Base-by-base conservation (phyloP, 1,140 invertebrate species). In the Grapholita molesta region DNA sequence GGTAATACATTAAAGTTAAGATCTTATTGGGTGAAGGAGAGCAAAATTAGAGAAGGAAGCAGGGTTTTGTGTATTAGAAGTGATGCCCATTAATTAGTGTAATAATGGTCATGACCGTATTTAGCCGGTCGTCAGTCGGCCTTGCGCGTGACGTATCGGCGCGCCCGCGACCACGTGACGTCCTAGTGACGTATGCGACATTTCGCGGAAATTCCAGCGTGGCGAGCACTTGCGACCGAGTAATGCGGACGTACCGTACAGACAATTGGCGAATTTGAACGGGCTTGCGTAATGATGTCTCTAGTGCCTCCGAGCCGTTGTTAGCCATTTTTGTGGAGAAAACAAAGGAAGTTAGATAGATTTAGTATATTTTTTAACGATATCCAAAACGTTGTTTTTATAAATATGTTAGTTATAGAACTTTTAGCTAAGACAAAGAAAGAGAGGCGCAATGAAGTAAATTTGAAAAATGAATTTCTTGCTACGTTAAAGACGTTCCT, bases 171-270 rank as follows among this genome's bases (percentile, higher is more conserved):
- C 35, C 25, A 48, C 38, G 28, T 33, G 35, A 52, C 67, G 38
- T 8, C 42, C n/a, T 28, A n/a, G 67, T 89, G 87, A 89, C 85
- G 87, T 83, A 75, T 73, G 68, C 68, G 68, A 81, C 86, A 88
- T 91, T 91, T 91, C 87, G 87, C 89, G 87, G 86, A 89, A 91
- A 89, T 88, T 89, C 87, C 86, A 73, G 55, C 67, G 80, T 80
- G 87, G 81, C 72, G 80, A 79, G 76, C 35, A 38, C 42, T 48
- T 79, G 85, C 76, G 85, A 61, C 30, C 48, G 66, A 53, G 67
- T 64, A 67, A 66, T 70, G 18, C 67, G 64, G 42, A 61, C 67
- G 23, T 55, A 61, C 68, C 53, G 18, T 48, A 21, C 42, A 30
- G 25, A 61, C 55, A 61, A 61, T 30, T 30, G 24, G 55, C n/a